Conservation (phyloP, 2,888 invertebrate species). For the Eristalinus sepulchralis region DNA sequence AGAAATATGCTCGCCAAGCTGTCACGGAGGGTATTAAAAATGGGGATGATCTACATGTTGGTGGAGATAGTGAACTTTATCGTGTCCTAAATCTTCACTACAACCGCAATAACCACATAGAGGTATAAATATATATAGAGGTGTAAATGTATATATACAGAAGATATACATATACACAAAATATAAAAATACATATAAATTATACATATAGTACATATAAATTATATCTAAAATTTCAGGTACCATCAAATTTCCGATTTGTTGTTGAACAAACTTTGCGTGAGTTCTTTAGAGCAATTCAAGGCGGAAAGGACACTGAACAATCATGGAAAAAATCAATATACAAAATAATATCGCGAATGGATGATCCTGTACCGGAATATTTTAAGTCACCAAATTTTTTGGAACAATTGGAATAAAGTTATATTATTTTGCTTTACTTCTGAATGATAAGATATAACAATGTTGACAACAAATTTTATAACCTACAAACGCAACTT, state of each 20-base stretch:
- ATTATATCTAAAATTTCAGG: conserved; percentile 84
- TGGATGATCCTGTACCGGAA: conserved; percentile 99
- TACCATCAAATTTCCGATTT: conserved; percentile 97
- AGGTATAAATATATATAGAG: conserved; percentile 77
- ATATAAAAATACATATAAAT: no score
- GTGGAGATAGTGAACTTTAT: conserved; percentile 97
- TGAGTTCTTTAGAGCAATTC: conserved; percentile 99
- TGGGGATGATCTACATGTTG: conserved; percentile 96
- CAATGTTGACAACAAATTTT: conserved; percentile 24
- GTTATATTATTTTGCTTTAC: conserved; percentile 3
- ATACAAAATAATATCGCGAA: conserved; percentile 99
- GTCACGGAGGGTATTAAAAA: conserved; percentile 97
- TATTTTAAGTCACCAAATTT: conserved; percentile 99
- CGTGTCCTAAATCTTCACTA: conserved; percentile 99
- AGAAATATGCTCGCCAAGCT: conserved; percentile 99
- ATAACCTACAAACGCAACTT: conserved; percentile 19
- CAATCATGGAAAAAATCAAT: conserved; percentile 99
- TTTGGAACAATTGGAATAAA: conserved; percentile 97
- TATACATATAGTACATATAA: neutral
- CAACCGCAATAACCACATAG: conserved; percentile 91
- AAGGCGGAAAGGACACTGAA: conserved; percentile 97
- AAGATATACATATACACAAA: no score
- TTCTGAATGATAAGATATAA: conserved; percentile 21
- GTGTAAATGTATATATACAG: no score
- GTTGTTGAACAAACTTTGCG: conserved; percentile 98